phyloP scores from a whole-genome alignment of 2,888 invertebrate species.

The Cataglyphis rosenhaueri region DNA sequence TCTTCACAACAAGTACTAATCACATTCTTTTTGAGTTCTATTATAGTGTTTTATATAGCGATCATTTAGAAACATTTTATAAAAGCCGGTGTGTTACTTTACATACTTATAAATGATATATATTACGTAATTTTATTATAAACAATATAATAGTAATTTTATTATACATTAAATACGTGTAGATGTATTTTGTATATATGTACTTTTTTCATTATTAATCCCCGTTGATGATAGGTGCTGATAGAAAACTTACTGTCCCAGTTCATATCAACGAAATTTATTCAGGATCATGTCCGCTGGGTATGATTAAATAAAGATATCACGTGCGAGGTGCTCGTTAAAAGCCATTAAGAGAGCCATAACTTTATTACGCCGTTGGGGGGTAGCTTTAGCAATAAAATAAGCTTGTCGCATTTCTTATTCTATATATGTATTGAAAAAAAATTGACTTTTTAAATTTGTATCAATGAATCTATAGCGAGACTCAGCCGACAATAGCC shows the following conservation, averaged over 20 bases:
- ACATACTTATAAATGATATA: not conserved
- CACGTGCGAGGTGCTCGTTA: conserved; percentile 69
- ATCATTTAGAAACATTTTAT: not conserved
- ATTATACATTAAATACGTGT: not conserved
- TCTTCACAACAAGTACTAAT: conserved; percentile 65
- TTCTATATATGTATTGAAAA: not conserved
- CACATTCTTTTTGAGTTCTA: conserved; percentile 39
- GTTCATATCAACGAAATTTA: conserved; percentile 60
- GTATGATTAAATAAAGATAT: conserved; percentile 73
- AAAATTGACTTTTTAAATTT: conserved; percentile 5
- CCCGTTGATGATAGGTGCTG: not conserved
- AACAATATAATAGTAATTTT: not conserved
- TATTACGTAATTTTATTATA: not conserved
- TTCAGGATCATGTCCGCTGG: conserved; percentile 62
- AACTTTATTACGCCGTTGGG: conserved; percentile 69
- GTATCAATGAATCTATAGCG: not conserved
- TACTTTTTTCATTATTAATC: conserved; percentile 5
- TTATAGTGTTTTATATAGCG: not conserved
- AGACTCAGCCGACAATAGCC: not conserved
- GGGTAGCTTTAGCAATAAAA: conserved; percentile 62
- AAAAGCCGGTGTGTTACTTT: not conserved
- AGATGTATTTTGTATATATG: not conserved
- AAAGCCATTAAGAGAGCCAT: conserved; percentile 70
- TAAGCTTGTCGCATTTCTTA: conserved; percentile 17
- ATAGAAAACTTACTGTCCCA: not conserved